These are phyloP conservation scores for Neosilurus mollespiculum DNA, from an alignment of 2,797 vertebrate genomes.

Conservation along the genomic window DNA sequence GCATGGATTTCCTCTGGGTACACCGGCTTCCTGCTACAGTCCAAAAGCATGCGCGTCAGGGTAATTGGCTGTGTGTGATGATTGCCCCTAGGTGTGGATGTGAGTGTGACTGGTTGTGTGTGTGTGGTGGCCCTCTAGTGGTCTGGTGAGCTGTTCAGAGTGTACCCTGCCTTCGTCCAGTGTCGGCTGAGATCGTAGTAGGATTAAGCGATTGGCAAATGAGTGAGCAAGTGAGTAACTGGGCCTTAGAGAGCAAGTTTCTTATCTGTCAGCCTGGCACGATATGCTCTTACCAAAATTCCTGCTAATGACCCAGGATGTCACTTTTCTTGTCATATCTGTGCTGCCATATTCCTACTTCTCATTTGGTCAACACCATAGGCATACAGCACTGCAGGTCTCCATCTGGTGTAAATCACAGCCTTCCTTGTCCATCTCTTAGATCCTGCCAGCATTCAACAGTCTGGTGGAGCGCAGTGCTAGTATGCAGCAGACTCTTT, in stretches of 20 bases:
- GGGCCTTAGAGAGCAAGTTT: constrained; percentile 31
- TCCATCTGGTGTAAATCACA: constrained; percentile 60
- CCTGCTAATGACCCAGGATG: constrained; percentile 3
- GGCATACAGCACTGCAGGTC: constrained; percentile 20
- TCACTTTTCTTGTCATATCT: constrained; percentile 56
- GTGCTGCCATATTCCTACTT: constrained; percentile 50
- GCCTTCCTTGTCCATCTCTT: constrained; percentile 38
- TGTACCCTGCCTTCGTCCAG: too few relatives aligned
- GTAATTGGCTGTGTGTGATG: too few relatives aligned
- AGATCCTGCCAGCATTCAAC: constrained; percentile 53
- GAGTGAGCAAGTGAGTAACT: constrained; percentile 36
- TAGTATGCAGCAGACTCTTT: constrained; percentile 70
- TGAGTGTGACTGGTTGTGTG: too few relatives aligned
- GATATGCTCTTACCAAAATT: not conserved
- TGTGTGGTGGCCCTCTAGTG: too few relatives aligned
- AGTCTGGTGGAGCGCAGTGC: constrained; percentile 63
- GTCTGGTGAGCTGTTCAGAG: too few relatives aligned
- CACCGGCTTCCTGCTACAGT: too few relatives aligned
- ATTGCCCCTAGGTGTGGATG: too few relatives aligned
- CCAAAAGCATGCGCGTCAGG: too few relatives aligned
- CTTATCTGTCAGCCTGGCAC: constrained; percentile 18
- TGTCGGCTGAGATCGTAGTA: too few relatives aligned
- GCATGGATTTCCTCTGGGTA: too few relatives aligned
- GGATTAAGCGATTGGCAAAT: too few relatives aligned
- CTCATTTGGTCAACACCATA: constrained; percentile 8